Conservation (phyloP, 2,113 vertebrate species). For the Trematocara stigmaticum region DNA sequence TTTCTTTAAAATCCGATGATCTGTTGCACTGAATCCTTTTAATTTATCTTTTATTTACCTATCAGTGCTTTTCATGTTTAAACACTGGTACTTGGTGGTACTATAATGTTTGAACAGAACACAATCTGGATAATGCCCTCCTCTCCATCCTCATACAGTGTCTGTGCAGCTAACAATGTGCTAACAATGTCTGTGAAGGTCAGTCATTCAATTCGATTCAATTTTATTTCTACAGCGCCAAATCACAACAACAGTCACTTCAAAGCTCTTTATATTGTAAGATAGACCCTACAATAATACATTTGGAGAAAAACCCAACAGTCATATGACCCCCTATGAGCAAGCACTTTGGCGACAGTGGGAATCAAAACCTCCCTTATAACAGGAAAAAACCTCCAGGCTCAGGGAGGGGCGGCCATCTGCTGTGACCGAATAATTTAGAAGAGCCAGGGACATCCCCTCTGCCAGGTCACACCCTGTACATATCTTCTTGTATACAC, state of each 20-base stretch:
- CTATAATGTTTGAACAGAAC: background rate
- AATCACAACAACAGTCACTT: background rate
- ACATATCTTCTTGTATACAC: background rate
- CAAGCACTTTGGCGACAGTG: fast-evolving
- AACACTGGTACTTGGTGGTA: background rate
- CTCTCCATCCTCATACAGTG: background rate
- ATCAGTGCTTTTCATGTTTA: background rate
- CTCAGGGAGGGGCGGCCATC: background rate
- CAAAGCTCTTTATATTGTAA: background rate
- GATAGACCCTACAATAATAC: background rate
- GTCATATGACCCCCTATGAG: background rate
- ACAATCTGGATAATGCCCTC: background rate
- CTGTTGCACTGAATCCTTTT: background rate
- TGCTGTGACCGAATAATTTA: background rate
- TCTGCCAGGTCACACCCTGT: background rate
- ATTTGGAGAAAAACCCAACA: background rate
- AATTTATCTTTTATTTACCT: background rate
- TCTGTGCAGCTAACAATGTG: too few species aligned
- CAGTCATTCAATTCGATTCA: background rate
- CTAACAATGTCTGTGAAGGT: background rate
- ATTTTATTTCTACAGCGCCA: fast-evolving
- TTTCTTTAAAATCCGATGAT: background rate
- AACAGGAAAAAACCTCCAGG: background rate
- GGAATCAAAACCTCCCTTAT: fast-evolving
- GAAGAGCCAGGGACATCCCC: background rate